phyloP scores from a whole-genome alignment of 2,113 vertebrate genomes.

The Petrocephalus zakoni region DNA sequence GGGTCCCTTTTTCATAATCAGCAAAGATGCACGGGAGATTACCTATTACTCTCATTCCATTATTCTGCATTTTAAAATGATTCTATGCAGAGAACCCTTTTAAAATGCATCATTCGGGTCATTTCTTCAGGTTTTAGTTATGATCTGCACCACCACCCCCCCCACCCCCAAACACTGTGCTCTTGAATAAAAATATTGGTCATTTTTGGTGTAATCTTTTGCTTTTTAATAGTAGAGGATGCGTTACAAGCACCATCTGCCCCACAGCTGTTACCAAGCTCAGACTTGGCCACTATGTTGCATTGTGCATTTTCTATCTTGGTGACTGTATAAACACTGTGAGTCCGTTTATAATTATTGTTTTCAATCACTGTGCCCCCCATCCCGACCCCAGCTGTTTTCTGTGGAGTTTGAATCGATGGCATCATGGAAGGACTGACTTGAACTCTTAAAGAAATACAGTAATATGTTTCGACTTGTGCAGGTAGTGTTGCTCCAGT shows the following conservation, averaged over 20 bases:
- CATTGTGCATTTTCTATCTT: neutral
- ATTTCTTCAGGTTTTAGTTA: neutral
- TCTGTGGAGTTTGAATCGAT: neutral
- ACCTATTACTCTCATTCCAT: neutral
- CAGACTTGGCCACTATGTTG: neutral
- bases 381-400: neutral
- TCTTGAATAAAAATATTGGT: neutral
- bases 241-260: neutral
- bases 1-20: neutral
- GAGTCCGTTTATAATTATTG: neutral
- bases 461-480: neutral
- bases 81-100: neutral
- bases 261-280: neutral
- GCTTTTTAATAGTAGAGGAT: neutral
- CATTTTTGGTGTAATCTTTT: neutral
- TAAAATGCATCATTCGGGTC: neutral
- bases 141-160: neutral
- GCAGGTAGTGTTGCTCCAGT: neutral
- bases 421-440: neutral
- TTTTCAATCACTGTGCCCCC: neutral
- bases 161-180: neutral
- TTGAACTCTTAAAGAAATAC: neutral
- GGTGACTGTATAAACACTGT: conserved; percentile 9
- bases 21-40: neutral
- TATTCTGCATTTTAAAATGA: neutral